Evolutionary conservation across 2,888 invertebrate genomes (phyloP).

Genomic region (Artemia sinica): DNA sequence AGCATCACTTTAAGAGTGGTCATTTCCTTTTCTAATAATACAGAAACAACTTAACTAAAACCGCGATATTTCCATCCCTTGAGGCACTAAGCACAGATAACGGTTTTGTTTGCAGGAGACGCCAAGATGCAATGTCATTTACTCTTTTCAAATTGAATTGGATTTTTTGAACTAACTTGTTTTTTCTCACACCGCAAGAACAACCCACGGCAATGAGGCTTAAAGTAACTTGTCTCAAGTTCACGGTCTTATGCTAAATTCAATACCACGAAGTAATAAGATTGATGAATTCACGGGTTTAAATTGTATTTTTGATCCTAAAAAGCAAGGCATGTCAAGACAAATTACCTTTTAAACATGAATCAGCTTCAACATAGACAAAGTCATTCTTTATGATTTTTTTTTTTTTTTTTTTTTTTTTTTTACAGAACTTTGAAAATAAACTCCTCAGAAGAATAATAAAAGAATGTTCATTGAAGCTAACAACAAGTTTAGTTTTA

Average conservation of each 20-base stretch:
- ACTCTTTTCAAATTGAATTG: background rate
- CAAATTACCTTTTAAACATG: too few species aligned
- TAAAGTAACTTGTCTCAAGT: background rate
- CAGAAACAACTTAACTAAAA: background rate
- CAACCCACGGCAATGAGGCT: background rate
- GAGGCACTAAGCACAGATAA: background rate
- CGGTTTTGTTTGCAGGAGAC: background rate
- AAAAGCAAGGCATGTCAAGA: too few species aligned
- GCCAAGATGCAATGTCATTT: constrained; percentile 1
- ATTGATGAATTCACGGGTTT: background rate
- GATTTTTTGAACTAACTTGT: background rate
- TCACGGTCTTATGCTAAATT: constrained; percentile 8
- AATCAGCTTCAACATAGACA: too few species aligned
- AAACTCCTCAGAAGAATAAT: too few species aligned
- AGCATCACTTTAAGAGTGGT: too few species aligned
- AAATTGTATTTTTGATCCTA: background rate
- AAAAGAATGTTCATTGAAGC: too few species aligned
- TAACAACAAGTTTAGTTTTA: too few species aligned
- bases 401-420: too few species aligned
- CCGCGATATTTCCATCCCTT: constrained; percentile 4
- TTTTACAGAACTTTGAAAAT: too few species aligned
- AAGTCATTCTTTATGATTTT: too few species aligned
- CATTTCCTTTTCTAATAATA: too few species aligned
- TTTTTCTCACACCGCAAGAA: constrained; percentile 11
- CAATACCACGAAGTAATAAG: background rate